A percentile compares a stretch with the other conserved stretches of the same genome.
Evolutionary conservation across 2,113 vertebrate species (phyloP).

Genomic region (Shinisaurus crocodilurus): DNA sequence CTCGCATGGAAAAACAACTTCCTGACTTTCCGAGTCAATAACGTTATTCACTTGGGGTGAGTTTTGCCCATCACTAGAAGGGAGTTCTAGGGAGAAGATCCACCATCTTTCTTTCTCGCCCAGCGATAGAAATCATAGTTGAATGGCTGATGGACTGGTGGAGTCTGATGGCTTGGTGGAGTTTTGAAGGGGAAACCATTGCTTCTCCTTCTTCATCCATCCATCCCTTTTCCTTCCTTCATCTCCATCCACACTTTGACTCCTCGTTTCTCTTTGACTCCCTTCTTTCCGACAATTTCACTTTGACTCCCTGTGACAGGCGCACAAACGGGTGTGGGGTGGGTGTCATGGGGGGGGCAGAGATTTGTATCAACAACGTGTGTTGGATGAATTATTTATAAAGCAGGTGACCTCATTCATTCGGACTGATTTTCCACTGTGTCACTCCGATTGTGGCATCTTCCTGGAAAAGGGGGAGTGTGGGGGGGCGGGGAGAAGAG

Average conservation of each 20-base stretch:
- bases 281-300: neutral
- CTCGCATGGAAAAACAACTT: too few relatives aligned
- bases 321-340: rapidly evolving
- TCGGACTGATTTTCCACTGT: slow-evolving; percentile 66
- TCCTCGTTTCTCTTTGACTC: neutral
- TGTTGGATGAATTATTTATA: slow-evolving; percentile 55
- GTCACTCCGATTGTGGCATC: slow-evolving; percentile 53
- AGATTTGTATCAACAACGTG: neutral
- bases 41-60: too few relatives aligned
- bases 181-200: too few relatives aligned
- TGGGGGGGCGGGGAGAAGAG: neutral
- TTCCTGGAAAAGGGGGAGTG: neutral
- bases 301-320: neutral
- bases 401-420: slow-evolving; percentile 74
- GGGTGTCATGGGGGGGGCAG: neutral
- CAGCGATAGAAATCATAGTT: too few relatives aligned
- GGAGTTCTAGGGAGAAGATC: too few relatives aligned
- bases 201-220: too few relatives aligned
- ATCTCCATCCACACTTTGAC: neutral
- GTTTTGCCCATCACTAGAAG: too few relatives aligned
- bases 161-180: too few relatives aligned
- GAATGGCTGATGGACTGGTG: too few relatives aligned
- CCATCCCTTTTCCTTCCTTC: neutral
- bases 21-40: too few relatives aligned
- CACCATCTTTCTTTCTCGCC: too few relatives aligned